Percentiles rank a stretch among this genome's conserved stretches.
These are phyloP conservation scores for Gonocerus acuteangulatus DNA, from an alignment of 2,888 invertebrate species.

Conservation along the genomic window DNA sequence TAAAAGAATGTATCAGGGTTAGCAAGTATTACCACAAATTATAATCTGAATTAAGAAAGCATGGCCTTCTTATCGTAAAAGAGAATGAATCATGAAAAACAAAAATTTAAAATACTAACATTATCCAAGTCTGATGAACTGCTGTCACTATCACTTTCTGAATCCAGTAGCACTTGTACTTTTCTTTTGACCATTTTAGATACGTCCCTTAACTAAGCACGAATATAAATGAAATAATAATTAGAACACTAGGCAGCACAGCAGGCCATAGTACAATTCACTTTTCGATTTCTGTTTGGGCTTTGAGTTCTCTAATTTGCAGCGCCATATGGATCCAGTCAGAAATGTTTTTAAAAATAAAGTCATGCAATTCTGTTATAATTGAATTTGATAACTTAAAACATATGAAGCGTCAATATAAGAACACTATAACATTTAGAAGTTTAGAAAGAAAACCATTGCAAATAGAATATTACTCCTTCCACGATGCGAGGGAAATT, in stretches of 20 bases:
- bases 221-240: neutral
- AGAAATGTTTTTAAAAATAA: neutral
- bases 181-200: conserved; percentile 71
- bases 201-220: neutral
- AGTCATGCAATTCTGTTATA: no score
- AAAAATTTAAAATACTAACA: conserved; percentile 52
- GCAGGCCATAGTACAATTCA: conserved; percentile 1
- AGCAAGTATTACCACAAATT: no score
- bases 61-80: no score
- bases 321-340: conserved; percentile 14
- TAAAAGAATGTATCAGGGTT: no score
- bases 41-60: no score
- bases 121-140: conserved; percentile 73
- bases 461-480: no score
- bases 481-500: no score
- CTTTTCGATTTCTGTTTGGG: conserved; percentile 18
- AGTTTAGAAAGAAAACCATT: no score
- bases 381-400: no score
- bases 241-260: neutral
- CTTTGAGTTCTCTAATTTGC: conserved; percentile 1
- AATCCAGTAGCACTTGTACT: conserved; percentile 73
- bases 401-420: no score
- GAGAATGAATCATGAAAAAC: no score
- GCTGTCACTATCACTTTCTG: conserved; percentile 64
- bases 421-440: no score